Conservation (phyloP, 2,888 invertebrate genomes). For the Clanis bilineata region DNA sequence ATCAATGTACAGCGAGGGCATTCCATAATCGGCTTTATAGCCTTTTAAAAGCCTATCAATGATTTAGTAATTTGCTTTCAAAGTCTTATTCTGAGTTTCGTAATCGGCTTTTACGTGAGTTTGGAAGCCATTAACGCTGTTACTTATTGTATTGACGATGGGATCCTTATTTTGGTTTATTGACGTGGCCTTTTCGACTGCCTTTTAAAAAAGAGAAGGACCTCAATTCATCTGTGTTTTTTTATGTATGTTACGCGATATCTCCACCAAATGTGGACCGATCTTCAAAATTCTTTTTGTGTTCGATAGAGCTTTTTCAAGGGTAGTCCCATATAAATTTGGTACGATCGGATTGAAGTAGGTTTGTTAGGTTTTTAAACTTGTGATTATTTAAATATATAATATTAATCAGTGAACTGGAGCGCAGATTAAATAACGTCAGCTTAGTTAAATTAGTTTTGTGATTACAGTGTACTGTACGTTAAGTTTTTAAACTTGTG, state of each 20-base stretch:
- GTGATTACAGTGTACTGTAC: constrained; percentile 10
- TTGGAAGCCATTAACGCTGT: background rate
- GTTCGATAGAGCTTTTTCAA: too few relatives aligned
- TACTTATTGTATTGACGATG: background rate
- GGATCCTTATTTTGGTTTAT: background rate
- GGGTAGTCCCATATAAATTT: too few relatives aligned
- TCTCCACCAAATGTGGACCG: too few relatives aligned
- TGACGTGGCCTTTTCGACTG: background rate
- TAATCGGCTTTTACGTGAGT: background rate
- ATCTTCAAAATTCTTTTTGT: too few relatives aligned
- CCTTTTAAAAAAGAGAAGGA: too few relatives aligned
- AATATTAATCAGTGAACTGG: background rate
- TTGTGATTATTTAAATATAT: background rate
- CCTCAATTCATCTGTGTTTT: too few relatives aligned
- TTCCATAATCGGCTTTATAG: background rate
- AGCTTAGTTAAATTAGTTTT: constrained; percentile 18
- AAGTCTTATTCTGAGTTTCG: background rate
- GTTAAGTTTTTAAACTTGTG: constrained; percentile 4
- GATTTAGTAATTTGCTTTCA: constrained; percentile 1
- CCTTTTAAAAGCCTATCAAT: constrained; percentile 6
- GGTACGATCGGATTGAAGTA: too few relatives aligned
- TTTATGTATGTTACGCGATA: too few relatives aligned
- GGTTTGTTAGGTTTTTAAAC: too few relatives aligned
- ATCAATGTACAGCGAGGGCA: background rate
- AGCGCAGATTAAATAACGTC: background rate